Base-by-base conservation (phyloP, 2,888 invertebrate species). In the Xanthia icteritia region DNA sequence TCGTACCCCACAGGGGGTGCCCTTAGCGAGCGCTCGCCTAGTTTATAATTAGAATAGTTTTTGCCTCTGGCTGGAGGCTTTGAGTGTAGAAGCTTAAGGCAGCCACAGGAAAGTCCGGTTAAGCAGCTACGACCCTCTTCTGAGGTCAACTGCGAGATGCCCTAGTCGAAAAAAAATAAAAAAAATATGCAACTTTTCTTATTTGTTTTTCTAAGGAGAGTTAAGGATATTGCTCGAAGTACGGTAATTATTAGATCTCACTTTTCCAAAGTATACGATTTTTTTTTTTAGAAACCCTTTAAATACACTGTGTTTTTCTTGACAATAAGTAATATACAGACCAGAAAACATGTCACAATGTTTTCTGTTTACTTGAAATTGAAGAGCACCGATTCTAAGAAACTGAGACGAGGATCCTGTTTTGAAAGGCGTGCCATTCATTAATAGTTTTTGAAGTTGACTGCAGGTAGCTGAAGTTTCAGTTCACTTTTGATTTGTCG, bases 391-490 rank as follows among this genome's bases (percentile, higher is more conserved):
- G 61, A 39, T 76, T 63, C n/a, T 6, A 13, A 56, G 73, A 73
- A 73, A 31, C n/a, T 65, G 39, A 79, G 48, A 65, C 20, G 27
- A n/a, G 64, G 66, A 45, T 56, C 36, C 20, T 15, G 67, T 65
- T 76, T 71, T 20, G 17, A 63, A 64, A 76, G 42, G 13, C 17
- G 9, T 51, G 15, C 11, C 64, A 51, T 66, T 80, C 58, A 64
- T 67, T 73, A 54, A 17, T 31, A 6, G 27, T 42, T 60, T 73
- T 79, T 31, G 31, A 36, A 64, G 66, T 76, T 66, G 1, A 42
- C n/a, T 45, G 5, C 56, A 71, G 45, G 56, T 17, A 31, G 17
- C n/a, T 48, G 23, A 54, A 67, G 27, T 73, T 54, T 51, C 6
- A 42, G 31, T 9, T 31, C 11, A 15, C 48, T 23, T 56, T 39